Conservation (phyloP, 2,797 vertebrate species). For the Hemitrygon akajei region DNA sequence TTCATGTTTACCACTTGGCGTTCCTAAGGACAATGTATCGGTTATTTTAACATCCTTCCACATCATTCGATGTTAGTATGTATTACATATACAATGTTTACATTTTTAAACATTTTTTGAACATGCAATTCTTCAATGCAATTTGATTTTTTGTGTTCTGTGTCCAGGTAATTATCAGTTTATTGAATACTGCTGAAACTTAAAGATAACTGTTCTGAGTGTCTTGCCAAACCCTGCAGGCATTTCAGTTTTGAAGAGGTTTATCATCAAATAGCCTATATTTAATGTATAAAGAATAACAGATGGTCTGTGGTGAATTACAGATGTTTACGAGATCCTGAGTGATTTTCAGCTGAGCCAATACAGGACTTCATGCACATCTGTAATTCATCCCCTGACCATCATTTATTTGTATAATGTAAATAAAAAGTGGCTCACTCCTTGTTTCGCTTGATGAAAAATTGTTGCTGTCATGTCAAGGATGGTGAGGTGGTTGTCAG, state of each 20-base stretch:
- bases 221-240: slow-evolving; percentile 30
- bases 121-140: not conserved
- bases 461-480: slow-evolving; percentile 9
- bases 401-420: slow-evolving; percentile 27
- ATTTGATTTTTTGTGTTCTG: not conserved
- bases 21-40: not conserved
- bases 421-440: not conserved
- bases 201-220: slow-evolving; percentile 22
- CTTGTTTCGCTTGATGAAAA: slow-evolving; percentile 7
- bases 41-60: not conserved
- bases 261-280: slow-evolving; percentile 31
- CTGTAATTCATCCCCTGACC: slow-evolving; percentile 34
- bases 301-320: slow-evolving; percentile 34
- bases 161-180: slow-evolving; percentile 29
- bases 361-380: slow-evolving; percentile 32
- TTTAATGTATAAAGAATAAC: slow-evolving; percentile 35
- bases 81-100: not conserved
- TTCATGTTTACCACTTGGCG: slow-evolving; percentile 16
- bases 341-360: slow-evolving; percentile 25
- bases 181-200: slow-evolving; percentile 10
- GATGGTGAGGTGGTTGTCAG: not conserved
- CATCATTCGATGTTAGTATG: not conserved
- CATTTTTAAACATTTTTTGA: slow-evolving; percentile 1
- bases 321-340: slow-evolving; percentile 30
- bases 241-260: slow-evolving; percentile 28